Evolutionary conservation across 2,888 invertebrate species (phyloP), one percentile per base, ranked within the genome.

Genomic region (Patella ulyssiponensis): DNA sequence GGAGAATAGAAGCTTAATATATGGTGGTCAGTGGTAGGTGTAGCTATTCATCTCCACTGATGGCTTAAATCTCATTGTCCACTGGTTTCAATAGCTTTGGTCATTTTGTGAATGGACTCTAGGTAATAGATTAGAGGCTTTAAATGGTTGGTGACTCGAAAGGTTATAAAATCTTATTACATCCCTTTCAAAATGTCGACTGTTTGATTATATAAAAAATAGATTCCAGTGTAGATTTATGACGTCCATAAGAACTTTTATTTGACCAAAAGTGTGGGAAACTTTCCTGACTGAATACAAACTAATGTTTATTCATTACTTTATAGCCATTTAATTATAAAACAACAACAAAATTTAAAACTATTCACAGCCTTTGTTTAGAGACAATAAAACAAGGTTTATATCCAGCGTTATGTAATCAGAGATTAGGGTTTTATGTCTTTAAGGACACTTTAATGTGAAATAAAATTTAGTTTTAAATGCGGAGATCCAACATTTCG

Each of bases 261-360:
- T 64, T 23, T 64, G 20, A 23, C 20, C 23, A 23, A 23, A 64
- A 64, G 23, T 64, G 64, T 64, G 64, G 20, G 64, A 23, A 23
- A 64, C 20, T 23, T 23, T 64, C 23, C 23, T 23, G 20, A 23
- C 20, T 64, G 23, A 64, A 64, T 64, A 64, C 64, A 64, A 64
- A 64, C 20, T 64, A 64, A 64, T 64, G 64, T 64, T 64, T 64
- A 64, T 64, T 64, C 64, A 64, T 64, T 64, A 64, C 64, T 64
- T 64, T 20, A 23, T 20, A 23, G 64, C 64, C 64, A 64, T 64
- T 23, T 64, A 64, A 64, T 64, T 64, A 64, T 23, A 64, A 64
- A 23, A 12, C 23, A 23, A 64, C 64, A 64, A 23, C 20, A 44
- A 44, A 44, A 44, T 9, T 9, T 44, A 44, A 44, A 44, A 44